Evolutionary conservation across 2,113 vertebrate genomes (phyloP), one percentile per base, ranked within the genome.

Genomic region (Corythornis vintsioides): DNA sequence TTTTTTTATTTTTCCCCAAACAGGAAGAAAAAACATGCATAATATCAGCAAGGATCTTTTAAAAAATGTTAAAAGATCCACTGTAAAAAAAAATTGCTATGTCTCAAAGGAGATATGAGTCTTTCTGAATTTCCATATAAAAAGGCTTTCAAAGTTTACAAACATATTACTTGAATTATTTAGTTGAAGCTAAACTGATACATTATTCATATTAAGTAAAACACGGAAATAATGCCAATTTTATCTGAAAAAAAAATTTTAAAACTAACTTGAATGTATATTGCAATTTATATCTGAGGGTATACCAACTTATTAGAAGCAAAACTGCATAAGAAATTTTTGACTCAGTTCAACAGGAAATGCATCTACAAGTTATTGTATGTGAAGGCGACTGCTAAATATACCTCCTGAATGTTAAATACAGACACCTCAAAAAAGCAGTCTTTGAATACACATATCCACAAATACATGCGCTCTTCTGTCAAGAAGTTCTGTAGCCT

Each of bases 171-270:
- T 74, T 95, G 66, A 96, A 96, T 96, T 96, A 95, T 92, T 95
- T 84, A 91, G 55, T 45, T 94, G 91, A 92, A 96, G 57, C 29
- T 93, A 96, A 96, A 89, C 74, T 88, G 66, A 92, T 93, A 73
- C 40, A 94, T 97, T 97, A 96, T 97, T 96, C 91, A 96, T 94
- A 61, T 89, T 91, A 94, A 91, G 18, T 43, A 67, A 94, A 93
- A 26, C 43, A 82, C 56, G 92, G 65, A 96, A 94, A 93, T 65
- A 93, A 93, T 59, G n/a, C 63, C 90, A 75, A 77, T 89, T 90
- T 95, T 96, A 79, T 89, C 28, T 53, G 50, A 17, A 50, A 86
- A 92, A 93, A 29, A 35, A 52, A 72, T 92, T 93, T 83, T 88
- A 71, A 63, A 93, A 78, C 17, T 93, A 48, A 82, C 35, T 75